Conservation (phyloP, 2,888 invertebrate genomes). For the Xanthia icteritia region DNA sequence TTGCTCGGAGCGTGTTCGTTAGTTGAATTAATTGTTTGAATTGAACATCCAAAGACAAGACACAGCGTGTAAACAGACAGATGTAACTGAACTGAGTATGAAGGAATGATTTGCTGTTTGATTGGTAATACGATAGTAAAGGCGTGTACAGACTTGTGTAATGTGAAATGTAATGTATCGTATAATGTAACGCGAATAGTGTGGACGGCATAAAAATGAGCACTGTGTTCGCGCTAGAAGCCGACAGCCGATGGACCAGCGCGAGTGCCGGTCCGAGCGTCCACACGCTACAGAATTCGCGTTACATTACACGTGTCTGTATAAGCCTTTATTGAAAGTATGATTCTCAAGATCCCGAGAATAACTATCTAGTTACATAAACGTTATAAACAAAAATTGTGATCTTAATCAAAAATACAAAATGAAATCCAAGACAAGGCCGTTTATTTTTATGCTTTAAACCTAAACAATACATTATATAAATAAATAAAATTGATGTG, state of each 20-base stretch:
- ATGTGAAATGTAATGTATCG: too few relatives aligned
- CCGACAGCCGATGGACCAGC: too few relatives aligned
- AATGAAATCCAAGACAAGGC: background rate
- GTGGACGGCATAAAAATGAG: too few relatives aligned
- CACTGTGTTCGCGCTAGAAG: too few relatives aligned
- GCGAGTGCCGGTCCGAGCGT: too few relatives aligned
- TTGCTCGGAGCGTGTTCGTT: constrained; percentile 16
- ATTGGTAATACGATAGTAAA: background rate
- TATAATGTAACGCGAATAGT: too few relatives aligned
- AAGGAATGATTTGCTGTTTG: background rate
- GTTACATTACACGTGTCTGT: too few relatives aligned
- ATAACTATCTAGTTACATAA: background rate
- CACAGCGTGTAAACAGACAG: constrained; percentile 26
- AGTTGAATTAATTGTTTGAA: constrained; percentile 54
- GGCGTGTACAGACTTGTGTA: too few relatives aligned
- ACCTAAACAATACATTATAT: too few relatives aligned
- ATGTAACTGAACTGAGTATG: background rate
- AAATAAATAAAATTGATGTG: background rate
- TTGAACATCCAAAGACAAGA: constrained; percentile 55
- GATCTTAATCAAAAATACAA: background rate
- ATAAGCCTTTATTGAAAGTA: too few relatives aligned
- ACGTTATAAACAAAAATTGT: background rate
- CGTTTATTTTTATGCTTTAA: background rate
- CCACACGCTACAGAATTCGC: too few relatives aligned
- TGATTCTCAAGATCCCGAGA: background rate